Base-by-base conservation (phyloP, 37 sponge, comb jelly and placozoan genomes). In the Dysidea cf. avara region DNA sequence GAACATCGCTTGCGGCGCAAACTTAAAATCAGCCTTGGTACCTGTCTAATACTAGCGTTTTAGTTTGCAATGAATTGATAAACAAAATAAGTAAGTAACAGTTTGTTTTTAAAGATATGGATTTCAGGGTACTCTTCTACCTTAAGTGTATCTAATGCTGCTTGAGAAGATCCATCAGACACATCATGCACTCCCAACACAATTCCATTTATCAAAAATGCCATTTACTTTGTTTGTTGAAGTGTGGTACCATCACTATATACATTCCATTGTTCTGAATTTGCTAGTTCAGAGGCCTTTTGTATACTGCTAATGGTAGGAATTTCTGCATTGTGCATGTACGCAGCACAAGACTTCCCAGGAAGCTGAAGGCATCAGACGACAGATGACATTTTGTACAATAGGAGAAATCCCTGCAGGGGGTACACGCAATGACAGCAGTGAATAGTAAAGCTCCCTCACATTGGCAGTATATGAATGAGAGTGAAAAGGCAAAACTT, bases 191-290 rank as follows among this genome's bases (percentile, higher is more conserved):
- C 31, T 20, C 74, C 61, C 37, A 58, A 22, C 26, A 73, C 74
- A 6, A 59, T 40, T 46, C 61, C 61, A 73, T 73, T 73, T 5
- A 73, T 38, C 20, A 59, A 59, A 39, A 54, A 58, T 16, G 61
- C 61, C 33, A 46, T 48, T 58, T 59, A 58, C 61, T 73, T 73
- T 73, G 20, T 31, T 47, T 59, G 74, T 1, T 43, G 12, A 46
- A 59, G 18, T 21, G 74, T 73, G 35, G 74, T 73, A 5, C 74
- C 74, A 60, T 73, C 74, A 39, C 61, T 59, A 47, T 60, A 58
- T 1, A 73, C 1, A 60, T 59, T 32, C 50, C 61, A 59, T 24
- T 58, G 26, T 3, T 73, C 20, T 39, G 30, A 39, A 16, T 39
- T 2, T 6, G 5, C 9, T 46, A 73, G 11, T 21, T 37, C 48